Evolutionary conservation across 2,113 vertebrate species (phyloP).

Genomic region (Actinemys pallida): DNA sequence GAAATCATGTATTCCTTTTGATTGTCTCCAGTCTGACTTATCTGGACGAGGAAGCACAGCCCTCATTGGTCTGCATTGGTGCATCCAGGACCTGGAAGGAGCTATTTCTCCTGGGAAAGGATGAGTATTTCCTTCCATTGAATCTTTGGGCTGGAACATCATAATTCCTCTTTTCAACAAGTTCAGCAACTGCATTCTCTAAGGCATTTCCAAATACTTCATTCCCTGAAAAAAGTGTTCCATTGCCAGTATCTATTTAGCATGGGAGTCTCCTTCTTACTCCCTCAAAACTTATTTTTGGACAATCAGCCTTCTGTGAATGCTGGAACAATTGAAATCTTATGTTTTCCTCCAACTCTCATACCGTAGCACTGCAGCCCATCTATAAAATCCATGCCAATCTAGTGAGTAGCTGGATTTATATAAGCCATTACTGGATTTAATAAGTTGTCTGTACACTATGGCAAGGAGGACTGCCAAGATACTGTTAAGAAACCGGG

Average conservation of each 20-base stretch:
- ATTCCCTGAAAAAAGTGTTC: background rate
- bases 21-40: background rate
- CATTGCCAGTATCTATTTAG: background rate
- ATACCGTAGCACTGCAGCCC: background rate
- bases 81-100: background rate
- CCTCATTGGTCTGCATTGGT: no score
- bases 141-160: background rate
- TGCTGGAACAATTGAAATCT: background rate
- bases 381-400: background rate
- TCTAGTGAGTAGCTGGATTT: background rate
- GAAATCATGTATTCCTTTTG: accelerated
- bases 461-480: background rate
- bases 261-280: background rate
- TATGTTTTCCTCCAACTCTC: background rate
- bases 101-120: background rate
- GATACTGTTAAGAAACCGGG: no score
- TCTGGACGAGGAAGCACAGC: background rate
- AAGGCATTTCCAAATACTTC: background rate
- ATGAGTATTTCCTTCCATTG: background rate
- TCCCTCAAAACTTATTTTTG: background rate
- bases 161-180: background rate
- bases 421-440: background rate
- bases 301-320: background rate
- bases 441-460: background rate
- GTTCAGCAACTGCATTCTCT: background rate